Base-by-base conservation (phyloP, 2,797 vertebrate genomes). In the Lates japonicus region DNA sequence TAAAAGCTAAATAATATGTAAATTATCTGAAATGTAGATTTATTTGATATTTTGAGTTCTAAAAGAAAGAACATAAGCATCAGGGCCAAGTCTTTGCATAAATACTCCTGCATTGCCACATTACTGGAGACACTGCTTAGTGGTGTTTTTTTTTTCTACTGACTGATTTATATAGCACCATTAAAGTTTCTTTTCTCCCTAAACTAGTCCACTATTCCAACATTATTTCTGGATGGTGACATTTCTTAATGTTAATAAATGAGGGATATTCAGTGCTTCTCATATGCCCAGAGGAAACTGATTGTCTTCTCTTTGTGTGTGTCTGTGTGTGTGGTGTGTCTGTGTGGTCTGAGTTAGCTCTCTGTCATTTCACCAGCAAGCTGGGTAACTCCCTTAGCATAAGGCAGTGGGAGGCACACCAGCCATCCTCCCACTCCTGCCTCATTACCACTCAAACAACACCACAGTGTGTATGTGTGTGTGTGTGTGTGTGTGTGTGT, bases 401-500 rank as follows among this genome's bases (percentile, higher is more conserved):
- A 90, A 90, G 84, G 88, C 86, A 59, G 73, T 82, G 65, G 71
- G 87, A 88, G 87, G 85, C 70, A 69, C 84, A 89, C 82, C 77
- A 81, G 84, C 81, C 78, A 9, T 85, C 87, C 69, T 81, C 81
- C 78, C 68, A 77, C 78, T 86, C 70, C 81, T 87, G 81, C 85
- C 90, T 91, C 90, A 89, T 91, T 89, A 90, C 90, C 82, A 76
- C 82, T 84, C 80, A 72, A 74, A 89, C 78, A 88, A 83, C 80
- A 76, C 51, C 48, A 73, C 71, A 29, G 63, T 65, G 64, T 62
- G 17, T 49, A 63, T 69, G 62, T 2, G 25, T 2, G 2, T 29
- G 25, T 29, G 25, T 29, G 1, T 29, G 25, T 74, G 63, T 65
- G 64, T 62, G 17, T 49, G 67, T 69, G 62, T 55, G 42, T 46